A percentile compares a stretch with the other conserved stretches of the same genome.
Evolutionary conservation across 1,140 invertebrate genomes (phyloP).

Genomic region (Octopus sinensis): DNA sequence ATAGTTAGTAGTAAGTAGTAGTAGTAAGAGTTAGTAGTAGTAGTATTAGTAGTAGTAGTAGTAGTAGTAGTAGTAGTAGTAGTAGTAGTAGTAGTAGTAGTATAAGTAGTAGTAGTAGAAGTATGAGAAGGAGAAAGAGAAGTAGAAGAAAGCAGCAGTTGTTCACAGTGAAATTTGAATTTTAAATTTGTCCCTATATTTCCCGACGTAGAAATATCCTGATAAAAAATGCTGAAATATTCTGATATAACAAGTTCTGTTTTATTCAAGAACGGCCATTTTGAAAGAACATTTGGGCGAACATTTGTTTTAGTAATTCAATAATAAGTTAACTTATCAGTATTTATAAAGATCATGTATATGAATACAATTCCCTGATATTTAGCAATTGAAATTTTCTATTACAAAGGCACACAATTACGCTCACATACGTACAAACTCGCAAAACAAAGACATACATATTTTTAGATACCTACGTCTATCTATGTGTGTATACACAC

Average conservation of each 20-base stretch:
- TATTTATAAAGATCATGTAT: not conserved
- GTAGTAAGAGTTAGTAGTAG: not conserved
- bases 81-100: not conserved
- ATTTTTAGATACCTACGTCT: not conserved
- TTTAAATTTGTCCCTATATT: too few species aligned
- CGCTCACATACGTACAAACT: not conserved
- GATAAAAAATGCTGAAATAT: too few species aligned
- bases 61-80: not conserved
- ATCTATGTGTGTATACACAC: not conserved
- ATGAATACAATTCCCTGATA: not conserved
- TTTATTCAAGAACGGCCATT: too few species aligned
- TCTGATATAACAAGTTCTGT: too few species aligned
- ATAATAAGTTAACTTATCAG: not conserved
- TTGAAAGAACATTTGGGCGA: too few species aligned
- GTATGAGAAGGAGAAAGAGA: not conserved
- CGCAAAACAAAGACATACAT: not conserved
- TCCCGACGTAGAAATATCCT: too few species aligned
- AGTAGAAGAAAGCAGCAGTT: not conserved
- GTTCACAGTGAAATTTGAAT: too few species aligned
- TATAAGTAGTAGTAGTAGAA: not conserved
- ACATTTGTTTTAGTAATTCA: not conserved
- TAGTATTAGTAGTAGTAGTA: not conserved
- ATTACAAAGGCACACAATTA: not conserved
- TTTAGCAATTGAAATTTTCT: not conserved
- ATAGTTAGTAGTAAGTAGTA: not conserved